Conservation (phyloP, 2,888 invertebrate genomes). For the Oxytorus armatus region DNA sequence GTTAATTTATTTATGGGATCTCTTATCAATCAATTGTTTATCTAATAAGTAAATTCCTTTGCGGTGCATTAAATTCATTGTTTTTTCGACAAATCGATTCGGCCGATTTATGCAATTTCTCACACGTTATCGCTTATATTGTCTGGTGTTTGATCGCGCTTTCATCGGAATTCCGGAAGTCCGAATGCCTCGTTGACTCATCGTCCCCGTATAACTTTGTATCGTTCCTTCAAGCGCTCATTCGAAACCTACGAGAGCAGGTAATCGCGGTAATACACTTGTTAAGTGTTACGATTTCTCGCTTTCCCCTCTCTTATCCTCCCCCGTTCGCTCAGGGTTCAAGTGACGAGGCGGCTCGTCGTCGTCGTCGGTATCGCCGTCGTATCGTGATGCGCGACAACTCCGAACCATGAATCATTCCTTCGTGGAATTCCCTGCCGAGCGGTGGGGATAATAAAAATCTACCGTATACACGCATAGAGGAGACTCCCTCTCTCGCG, state of each 20-base stretch:
- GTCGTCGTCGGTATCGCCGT: constrained; percentile 51
- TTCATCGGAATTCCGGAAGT: constrained; percentile 44
- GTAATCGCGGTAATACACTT: constrained; percentile 52
- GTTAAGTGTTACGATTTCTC: constrained; percentile 56
- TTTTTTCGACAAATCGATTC: not conserved
- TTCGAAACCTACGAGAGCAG: constrained; percentile 35
- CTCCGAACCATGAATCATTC: constrained; percentile 57
- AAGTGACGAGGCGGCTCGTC: constrained; percentile 61
- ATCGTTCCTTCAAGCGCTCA: constrained; percentile 8
- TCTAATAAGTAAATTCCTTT: not conserved
- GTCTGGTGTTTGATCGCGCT: not conserved
- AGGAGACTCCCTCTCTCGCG: constrained; percentile 16
- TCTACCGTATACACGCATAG: constrained; percentile 16
- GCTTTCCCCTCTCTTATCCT: constrained; percentile 30
- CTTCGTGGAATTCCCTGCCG: constrained; percentile 54
- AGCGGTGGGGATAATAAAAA: constrained; percentile 43
- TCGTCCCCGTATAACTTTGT: constrained; percentile 11
- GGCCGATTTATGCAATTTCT: not conserved
- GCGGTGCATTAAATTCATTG: not conserved
- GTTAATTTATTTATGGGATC: not conserved
- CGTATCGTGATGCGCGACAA: constrained; percentile 32
- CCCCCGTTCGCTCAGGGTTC: not conserved
- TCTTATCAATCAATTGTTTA: not conserved
- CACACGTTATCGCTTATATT: not conserved
- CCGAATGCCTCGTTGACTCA: constrained; percentile 35